Evolutionary conservation across 2,888 invertebrate species (phyloP).

Genomic region (Drosophila monieri): DNA sequence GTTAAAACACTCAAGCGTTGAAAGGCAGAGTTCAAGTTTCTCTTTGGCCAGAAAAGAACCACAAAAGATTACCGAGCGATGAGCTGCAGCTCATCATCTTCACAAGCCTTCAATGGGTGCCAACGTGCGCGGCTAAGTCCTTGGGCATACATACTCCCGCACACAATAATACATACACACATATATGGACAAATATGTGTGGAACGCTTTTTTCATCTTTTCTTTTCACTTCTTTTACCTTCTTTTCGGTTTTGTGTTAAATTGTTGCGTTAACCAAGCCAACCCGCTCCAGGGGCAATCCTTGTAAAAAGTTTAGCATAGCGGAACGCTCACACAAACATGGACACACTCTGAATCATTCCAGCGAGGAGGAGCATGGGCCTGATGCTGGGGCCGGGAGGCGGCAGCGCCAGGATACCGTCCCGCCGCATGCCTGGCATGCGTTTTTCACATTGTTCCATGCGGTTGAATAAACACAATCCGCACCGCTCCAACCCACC

Average conservation of each 20-base stretch:
- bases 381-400: not conserved
- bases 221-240: slow-evolving; percentile 27
- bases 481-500: slow-evolving; percentile 33
- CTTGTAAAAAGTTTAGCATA: slow-evolving; percentile 72
- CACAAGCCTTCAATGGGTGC: slow-evolving; percentile 34
- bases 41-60: slow-evolving; percentile 50
- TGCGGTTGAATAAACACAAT: slow-evolving; percentile 76
- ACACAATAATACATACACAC: slow-evolving; percentile 2
- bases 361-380: not conserved
- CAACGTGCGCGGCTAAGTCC: slow-evolving; percentile 26
- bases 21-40: slow-evolving; percentile 62
- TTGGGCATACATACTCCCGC: slow-evolving; percentile 23
- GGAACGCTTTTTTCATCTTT: slow-evolving; percentile 18
- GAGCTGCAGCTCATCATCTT: slow-evolving; percentile 57
- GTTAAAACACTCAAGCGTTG: slow-evolving; percentile 56
- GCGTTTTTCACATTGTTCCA: slow-evolving; percentile 75
- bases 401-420: slow-evolving; percentile 22
- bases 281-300: slow-evolving; percentile 56
- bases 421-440: slow-evolving; percentile 58
- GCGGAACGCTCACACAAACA: slow-evolving; percentile 42
- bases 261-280: slow-evolving; percentile 67
- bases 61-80: slow-evolving; percentile 65
- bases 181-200: slow-evolving; percentile 40
- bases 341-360: slow-evolving; percentile 8
- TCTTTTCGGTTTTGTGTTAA: slow-evolving; percentile 53